Conservation (phyloP, 1,140 invertebrate species). For the Propsilocerus akamusi region DNA sequence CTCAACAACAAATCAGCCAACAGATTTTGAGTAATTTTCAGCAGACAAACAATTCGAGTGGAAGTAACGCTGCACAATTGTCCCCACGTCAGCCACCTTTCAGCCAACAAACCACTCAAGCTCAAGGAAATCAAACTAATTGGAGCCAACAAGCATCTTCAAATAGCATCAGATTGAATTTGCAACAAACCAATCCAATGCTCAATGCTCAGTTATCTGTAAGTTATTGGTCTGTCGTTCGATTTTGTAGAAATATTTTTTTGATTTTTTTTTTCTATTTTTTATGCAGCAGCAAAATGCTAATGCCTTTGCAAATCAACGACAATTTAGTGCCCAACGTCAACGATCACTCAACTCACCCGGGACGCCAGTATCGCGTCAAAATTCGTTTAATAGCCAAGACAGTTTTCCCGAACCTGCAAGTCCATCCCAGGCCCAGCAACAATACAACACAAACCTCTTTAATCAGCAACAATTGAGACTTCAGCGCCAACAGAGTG, state of each 20-base stretch:
- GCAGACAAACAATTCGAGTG: conserved; percentile 9
- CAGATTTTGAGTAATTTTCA: conserved; percentile 10
- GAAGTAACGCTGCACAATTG: conserved; percentile 7
- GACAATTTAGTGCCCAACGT: conserved; percentile 19
- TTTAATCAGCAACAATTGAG: conserved; percentile 28
- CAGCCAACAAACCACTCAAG: conserved; percentile 6
- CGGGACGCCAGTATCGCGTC: conserved; percentile 24
- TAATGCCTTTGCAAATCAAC: conserved; percentile 12
- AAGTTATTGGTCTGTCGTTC: conserved; percentile 15
- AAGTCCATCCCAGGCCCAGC: conserved; percentile 32
- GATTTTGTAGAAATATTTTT: background rate
- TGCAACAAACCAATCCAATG: conserved; percentile 59
- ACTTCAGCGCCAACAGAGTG: conserved; percentile 40
- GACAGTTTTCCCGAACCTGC: conserved; percentile 23
- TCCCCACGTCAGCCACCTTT: conserved; percentile 15
- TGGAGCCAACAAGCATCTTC: conserved; percentile 4
- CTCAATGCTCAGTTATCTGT: conserved; percentile 57
- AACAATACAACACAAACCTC: conserved; percentile 16
- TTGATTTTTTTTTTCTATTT: background rate
- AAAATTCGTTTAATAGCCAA: conserved; percentile 18
- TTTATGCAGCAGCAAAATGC: conserved; percentile 3
- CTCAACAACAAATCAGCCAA: conserved; percentile 10
- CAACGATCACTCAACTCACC: conserved; percentile 33
- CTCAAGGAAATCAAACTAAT: conserved; percentile 1
- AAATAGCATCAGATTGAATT: conserved; percentile 11